Evolutionary conservation across 2,113 vertebrate genomes (phyloP).

Genomic region (Clarias macrocephalus): DNA sequence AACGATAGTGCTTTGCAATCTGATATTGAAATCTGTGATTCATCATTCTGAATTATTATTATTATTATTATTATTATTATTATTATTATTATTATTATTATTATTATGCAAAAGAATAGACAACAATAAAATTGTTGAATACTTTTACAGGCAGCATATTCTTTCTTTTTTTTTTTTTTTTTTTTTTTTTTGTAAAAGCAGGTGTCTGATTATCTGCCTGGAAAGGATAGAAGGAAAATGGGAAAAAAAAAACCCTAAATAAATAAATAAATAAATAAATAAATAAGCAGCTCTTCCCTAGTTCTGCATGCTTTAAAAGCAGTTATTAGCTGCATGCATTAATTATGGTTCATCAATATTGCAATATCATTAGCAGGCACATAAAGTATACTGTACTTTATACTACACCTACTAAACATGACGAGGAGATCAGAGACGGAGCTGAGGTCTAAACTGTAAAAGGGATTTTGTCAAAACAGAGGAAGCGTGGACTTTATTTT

Average conservation of each 20-base stretch:
- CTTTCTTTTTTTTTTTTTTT: too few species aligned
- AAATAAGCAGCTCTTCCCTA: background rate
- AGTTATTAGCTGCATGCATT: background rate
- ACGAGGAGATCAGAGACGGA: background rate
- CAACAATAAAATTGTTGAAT: too few species aligned
- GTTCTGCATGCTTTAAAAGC: slow-evolving; percentile 2
- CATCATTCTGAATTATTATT: too few species aligned
- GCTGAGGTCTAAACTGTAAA: background rate
- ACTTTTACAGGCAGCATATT: too few species aligned
- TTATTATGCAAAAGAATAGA: too few species aligned
- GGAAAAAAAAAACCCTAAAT: background rate
- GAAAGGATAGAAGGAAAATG: background rate
- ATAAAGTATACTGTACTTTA: background rate
- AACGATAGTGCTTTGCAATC: too few species aligned
- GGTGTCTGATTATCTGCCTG: background rate
- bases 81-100: too few species aligned
- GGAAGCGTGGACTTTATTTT: background rate
- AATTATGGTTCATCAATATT: background rate
- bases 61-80: too few species aligned
- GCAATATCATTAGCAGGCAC: background rate
- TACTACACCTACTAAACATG: background rate
- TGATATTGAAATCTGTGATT: too few species aligned
- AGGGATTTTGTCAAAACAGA: background rate
- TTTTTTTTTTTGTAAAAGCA: background rate
- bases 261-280: background rate